phyloP scores from a whole-genome alignment of 2,797 vertebrate species.

The Parambassis ranga region DNA sequence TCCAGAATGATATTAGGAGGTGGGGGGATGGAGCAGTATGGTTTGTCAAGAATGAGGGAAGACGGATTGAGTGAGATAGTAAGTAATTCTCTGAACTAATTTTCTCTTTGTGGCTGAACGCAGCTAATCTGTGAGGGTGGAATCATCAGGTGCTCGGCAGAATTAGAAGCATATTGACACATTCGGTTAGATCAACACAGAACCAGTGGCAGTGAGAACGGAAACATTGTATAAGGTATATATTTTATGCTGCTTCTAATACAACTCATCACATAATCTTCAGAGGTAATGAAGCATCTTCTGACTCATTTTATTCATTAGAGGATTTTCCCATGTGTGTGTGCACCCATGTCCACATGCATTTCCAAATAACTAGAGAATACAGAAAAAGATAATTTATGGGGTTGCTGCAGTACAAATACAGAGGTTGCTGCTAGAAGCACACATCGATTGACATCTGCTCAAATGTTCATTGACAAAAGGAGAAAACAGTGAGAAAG shows the following conservation, averaged over 20 bases:
- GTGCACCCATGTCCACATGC: slow-evolving; percentile 2
- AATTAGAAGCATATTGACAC: slow-evolving; percentile 25
- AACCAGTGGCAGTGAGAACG: background rate
- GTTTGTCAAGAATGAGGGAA: slow-evolving; percentile 24
- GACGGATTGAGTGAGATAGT: slow-evolving; percentile 23
- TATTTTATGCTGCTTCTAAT: slow-evolving; percentile 4
- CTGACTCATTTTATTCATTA: slow-evolving; percentile 54
- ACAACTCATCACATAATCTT: slow-evolving; percentile 41
- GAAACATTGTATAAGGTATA: slow-evolving; percentile 4
- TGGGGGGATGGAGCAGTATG: slow-evolving; percentile 47
- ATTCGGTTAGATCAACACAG: background rate
- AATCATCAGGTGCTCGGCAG: slow-evolving; percentile 19
- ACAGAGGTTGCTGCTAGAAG: slow-evolving; percentile 70
- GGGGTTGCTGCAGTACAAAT: slow-evolving; percentile 64
- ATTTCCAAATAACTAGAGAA: slow-evolving; percentile 57
- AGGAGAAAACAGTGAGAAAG: slow-evolving; percentile 65
- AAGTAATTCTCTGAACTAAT: background rate
- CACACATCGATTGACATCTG: slow-evolving; percentile 78
- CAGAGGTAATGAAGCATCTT: slow-evolving; percentile 52
- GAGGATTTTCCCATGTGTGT: slow-evolving; percentile 16
- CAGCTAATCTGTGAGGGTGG: background rate
- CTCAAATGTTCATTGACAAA: slow-evolving; percentile 77
- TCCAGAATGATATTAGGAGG: slow-evolving; percentile 79
- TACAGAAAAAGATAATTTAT: slow-evolving; percentile 59
- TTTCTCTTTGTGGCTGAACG: slow-evolving; percentile 27